Base-by-base conservation (phyloP, 2,113 vertebrate genomes). In the Corythaixoides concolor region DNA sequence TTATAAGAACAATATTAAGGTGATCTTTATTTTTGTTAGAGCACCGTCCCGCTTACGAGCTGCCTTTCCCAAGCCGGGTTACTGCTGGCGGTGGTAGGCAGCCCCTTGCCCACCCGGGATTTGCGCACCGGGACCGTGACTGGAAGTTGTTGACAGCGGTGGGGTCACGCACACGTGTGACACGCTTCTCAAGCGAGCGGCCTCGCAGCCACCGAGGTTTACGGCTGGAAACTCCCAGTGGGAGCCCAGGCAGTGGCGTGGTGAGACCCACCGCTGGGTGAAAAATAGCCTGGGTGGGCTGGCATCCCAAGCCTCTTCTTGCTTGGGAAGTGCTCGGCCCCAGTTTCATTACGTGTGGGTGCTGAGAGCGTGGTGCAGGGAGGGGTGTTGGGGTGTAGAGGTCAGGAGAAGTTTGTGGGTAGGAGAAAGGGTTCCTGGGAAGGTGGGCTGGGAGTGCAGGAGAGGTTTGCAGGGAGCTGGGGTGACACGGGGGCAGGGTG, bases 71-170 rank as follows among this genome's bases (percentile, higher is more conserved):
- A 10, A 23, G 24, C 2, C 12, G 3, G 27, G 16, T 35, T 3
- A 1, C 39, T n/a, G 76, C 76, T 30, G 85, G 69, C 13, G n/a
- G 21, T 14, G 76, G 62, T 4, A 3, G 56, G 58, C 72, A 50
- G 63, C 84, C 73, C 43, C n/a, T 37, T 2, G 16, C 53, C 59
- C 85, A 37, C 47, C 68, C 19, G 23, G 50, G 49, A 26, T 23
- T 28, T 50, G 79, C 64, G 88, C 87, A 1, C 58, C 6, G 50
- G 45, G 60, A 43, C 79, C 2, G 41, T 7, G 64, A 9, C 52
- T 85, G 52, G 73, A n/a, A 88, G 85, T 80, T 95, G 92, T 77
- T 96, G 94, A 78, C 85, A 72, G 83, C 13, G 41, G 35, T 9
- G 5, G 41, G 20, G 76, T 13, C 5, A 12, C 8, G 15, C 86